Base-by-base conservation (phyloP, 2,888 invertebrate genomes). In the Axea sp. region DNA sequence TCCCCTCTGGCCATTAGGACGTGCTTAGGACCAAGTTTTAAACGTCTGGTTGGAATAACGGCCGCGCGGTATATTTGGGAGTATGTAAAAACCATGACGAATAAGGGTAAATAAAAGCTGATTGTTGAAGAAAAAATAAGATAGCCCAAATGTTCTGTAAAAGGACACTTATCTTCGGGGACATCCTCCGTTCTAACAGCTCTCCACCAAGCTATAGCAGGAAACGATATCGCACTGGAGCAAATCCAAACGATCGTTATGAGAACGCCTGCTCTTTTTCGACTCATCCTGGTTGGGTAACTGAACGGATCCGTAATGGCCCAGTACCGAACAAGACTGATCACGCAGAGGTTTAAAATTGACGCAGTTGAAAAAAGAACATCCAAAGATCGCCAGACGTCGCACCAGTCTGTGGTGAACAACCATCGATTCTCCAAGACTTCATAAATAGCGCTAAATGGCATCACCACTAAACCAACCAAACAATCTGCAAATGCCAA, bases 11-110 rank as follows among this genome's bases (percentile, higher is more conserved):
- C 94, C 2, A n/a, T n/a, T n/a, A n/a, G n/a, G n/a, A n/a, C n/a
- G 88, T 95, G 95, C 83, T 98, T 98, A 64, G 96, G 95, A 68
- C 98, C 98, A 69, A 95, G 91, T 84, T 96, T 94, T 22, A 98
- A 90, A 53, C 96, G 96, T 75, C 94, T 91, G 57, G 96, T 97
- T 88, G 98, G 98, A 80, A 94, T 93, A 1, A 95, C 94, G 2
- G 98, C 98, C 1, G 98, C 98, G 35, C 95, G 91, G 89, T 98
- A 98, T 80, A 98, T 98, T 78, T 95, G 93, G 88, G 96, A 97
- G 88, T 99, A 99, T 2, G 98, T 98, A 88, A 98, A 98, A 77
- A 99, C 95, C 97, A 99, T 99, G 60, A 99, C 96, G 86, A 96
- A 93, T 17, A 99, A 90, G 17, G 99, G 99, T 79, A 97, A 91